phyloP scores from a whole-genome alignment of 1,140 invertebrate species.

The Acarapis woodi region DNA sequence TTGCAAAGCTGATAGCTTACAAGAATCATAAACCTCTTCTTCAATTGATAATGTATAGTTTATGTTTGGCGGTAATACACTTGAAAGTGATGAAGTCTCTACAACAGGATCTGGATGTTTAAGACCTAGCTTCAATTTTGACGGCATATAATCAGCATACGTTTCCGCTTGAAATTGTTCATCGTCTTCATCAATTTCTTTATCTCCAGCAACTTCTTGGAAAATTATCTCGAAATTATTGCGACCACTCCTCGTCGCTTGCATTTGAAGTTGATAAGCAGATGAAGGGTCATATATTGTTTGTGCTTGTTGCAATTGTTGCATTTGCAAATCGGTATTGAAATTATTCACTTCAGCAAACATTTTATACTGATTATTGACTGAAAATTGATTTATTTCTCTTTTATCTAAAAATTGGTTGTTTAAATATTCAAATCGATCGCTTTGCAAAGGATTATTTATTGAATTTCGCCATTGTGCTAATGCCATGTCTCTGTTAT shows the following conservation, averaged over 20 bases:
- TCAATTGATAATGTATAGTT: slow-evolving; percentile 64
- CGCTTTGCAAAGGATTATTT: too few relatives aligned
- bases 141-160: slow-evolving; percentile 88
- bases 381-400: too few relatives aligned
- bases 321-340: too few relatives aligned
- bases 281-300: too few relatives aligned
- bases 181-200: slow-evolving; percentile 27
- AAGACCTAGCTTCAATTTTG: slow-evolving; percentile 72
- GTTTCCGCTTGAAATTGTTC: slow-evolving; percentile 94
- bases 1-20: slow-evolving; percentile 73
- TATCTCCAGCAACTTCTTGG: neutral
- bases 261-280: too few relatives aligned
- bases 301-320: too few relatives aligned
- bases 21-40: slow-evolving; percentile 46
- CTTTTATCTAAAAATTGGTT: too few relatives aligned
- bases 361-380: too few relatives aligned
- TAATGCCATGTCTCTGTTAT: too few relatives aligned
- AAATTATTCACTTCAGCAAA: too few relatives aligned
- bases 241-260: neutral
- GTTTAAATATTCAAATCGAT: too few relatives aligned
- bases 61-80: slow-evolving; percentile 78
- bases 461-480: too few relatives aligned
- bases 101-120: slow-evolving; percentile 98
- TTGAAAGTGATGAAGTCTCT: slow-evolving; percentile 86
- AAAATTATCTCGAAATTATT: neutral